Percentiles rank a stretch among this genome's conserved stretches.
These are phyloP conservation scores for Stenichneumon culpator DNA, from an alignment of 2,888 invertebrate species.

Conservation along the genomic window DNA sequence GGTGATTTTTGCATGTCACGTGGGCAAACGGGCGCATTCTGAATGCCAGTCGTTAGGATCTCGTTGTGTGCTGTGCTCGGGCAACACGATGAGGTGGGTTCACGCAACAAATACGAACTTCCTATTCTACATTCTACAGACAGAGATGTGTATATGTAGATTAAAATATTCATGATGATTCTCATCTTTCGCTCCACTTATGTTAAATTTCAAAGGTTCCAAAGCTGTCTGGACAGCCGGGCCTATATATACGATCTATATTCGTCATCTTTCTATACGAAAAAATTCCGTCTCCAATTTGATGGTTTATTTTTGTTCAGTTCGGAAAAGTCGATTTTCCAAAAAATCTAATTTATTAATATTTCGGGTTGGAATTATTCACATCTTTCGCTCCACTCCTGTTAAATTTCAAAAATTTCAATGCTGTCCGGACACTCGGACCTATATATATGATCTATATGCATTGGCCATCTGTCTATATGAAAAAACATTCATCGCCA, in stretches of 20 bases:
- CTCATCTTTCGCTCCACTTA: conserved; percentile 47
- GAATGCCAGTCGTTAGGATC: conserved; percentile 81
- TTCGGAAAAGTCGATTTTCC: too few relatives aligned
- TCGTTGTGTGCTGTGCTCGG: conserved; percentile 70
- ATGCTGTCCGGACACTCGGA: not conserved
- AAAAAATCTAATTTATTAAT: too few relatives aligned
- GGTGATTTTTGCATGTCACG: conserved; percentile 84
- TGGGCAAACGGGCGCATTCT: conserved; percentile 82
- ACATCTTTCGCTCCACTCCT: conserved; percentile 45
- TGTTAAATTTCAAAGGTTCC: not conserved
- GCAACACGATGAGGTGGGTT: conserved; percentile 75
- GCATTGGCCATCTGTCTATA: not conserved
- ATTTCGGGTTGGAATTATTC: not conserved
- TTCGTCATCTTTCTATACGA: not conserved
- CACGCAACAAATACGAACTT: conserved; percentile 74
- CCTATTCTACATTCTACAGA: conserved; percentile 41
- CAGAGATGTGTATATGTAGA: conserved; percentile 1
- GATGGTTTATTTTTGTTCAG: too few relatives aligned
- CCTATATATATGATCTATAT: not conserved
- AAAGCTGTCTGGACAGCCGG: not conserved
- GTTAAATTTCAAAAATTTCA: not conserved
- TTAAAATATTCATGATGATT: conserved; percentile 24
- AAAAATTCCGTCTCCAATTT: not conserved
- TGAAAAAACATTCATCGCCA: not conserved
- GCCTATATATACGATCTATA: not conserved